A percentile compares a stretch with the other conserved stretches of the same genome.
These are phyloP conservation scores for Aquatica leii DNA, from an alignment of 2,888 invertebrate genomes.

Conservation along the genomic window DNA sequence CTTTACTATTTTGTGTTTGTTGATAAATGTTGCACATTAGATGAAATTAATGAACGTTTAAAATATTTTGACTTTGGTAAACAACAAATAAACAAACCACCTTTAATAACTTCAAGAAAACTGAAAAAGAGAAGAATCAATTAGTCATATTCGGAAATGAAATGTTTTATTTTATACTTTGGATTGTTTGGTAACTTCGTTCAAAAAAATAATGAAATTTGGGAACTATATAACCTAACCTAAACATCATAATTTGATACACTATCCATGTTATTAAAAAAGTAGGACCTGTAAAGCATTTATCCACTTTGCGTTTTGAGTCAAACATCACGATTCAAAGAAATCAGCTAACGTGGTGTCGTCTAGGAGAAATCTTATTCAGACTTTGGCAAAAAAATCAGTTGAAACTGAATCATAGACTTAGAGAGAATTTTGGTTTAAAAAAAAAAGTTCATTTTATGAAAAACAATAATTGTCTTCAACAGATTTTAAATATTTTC, in stretches of 20 bases:
- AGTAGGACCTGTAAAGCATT: constrained; percentile 35
- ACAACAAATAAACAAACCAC: constrained; percentile 7
- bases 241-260: constrained; percentile 38
- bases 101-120: constrained; percentile 4
- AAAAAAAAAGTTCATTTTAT: too few relatives aligned
- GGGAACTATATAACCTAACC: constrained; percentile 19
- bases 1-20: constrained; percentile 1
- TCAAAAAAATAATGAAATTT: background rate
- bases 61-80: constrained; percentile 6
- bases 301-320: constrained; percentile 39
- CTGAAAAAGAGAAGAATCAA: constrained; percentile 27
- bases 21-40: background rate
- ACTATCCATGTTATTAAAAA: constrained; percentile 35
- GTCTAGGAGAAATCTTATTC: too few relatives aligned
- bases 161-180: constrained; percentile 20
- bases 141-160: constrained; percentile 33
- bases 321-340: constrained; percentile 39
- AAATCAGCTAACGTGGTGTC: constrained; percentile 24
- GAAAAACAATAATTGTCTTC: too few relatives aligned
- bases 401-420: too few relatives aligned
- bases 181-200: background rate
- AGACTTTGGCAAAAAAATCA: constrained; percentile 33
- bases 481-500: too few relatives aligned
- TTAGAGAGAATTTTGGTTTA: too few relatives aligned
- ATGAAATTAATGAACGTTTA: background rate